These are phyloP conservation scores for Zaprionus nigranus DNA, from an alignment of 1,140 invertebrate genomes.

Conservation along the genomic window DNA sequence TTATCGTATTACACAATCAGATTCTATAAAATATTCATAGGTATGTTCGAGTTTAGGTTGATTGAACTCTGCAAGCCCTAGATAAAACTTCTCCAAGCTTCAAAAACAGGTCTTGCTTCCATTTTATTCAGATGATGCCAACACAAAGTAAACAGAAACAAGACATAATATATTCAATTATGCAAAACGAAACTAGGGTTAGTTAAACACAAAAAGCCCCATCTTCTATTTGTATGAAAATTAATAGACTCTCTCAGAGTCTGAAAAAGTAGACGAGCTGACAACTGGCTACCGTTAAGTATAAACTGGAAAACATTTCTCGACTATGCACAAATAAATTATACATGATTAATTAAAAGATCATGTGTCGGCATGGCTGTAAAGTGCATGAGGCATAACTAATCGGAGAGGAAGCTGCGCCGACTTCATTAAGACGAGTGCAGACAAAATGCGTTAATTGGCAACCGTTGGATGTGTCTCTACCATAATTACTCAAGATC, in stretches of 20 bases:
- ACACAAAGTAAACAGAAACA: conserved; percentile 24
- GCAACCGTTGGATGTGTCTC: conserved; percentile 40
- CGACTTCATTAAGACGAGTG: conserved; percentile 41
- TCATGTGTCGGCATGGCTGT: conserved; percentile 45
- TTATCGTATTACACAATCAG: conserved; percentile 11
- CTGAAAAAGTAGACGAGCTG: conserved; percentile 61
- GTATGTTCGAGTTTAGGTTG: conserved; percentile 42
- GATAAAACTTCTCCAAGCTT: conserved; percentile 26
- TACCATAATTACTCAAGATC: conserved; percentile 5
- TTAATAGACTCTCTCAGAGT: conserved; percentile 48
- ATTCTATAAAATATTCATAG: neutral
- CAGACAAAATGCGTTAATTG: conserved; percentile 44
- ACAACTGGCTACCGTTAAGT: conserved; percentile 56
- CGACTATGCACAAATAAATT: conserved; percentile 56
- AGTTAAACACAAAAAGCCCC: conserved; percentile 40
- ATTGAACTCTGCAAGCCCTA: conserved; percentile 60
- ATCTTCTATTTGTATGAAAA: conserved; percentile 63
- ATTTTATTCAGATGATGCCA: conserved; percentile 44
- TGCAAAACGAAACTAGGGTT: conserved; percentile 26
- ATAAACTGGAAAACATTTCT: conserved; percentile 51
- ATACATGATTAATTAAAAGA: conserved; percentile 77
- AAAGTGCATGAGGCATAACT: conserved; percentile 51
- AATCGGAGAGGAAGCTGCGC: conserved; percentile 42
- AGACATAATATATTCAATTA: conserved; percentile 58
- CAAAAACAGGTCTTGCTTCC: conserved; percentile 41